Conservation (phyloP, 2,888 invertebrate genomes). For the Pterobdella sp. region DNA sequence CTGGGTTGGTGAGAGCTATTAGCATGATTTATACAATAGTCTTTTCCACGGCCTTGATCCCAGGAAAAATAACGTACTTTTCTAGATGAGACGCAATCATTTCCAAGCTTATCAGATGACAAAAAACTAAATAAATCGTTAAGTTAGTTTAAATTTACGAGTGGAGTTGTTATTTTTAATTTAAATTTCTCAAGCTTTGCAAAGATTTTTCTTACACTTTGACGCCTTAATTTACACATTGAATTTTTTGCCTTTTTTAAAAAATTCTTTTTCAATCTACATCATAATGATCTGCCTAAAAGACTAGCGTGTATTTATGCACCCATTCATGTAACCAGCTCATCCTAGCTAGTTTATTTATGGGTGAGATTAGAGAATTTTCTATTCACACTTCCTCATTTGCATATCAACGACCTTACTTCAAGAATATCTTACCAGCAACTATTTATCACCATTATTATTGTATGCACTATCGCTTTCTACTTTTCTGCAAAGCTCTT, state of each 20-base stretch:
- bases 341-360: neutral
- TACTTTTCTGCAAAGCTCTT: neutral
- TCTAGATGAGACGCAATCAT: too few species aligned
- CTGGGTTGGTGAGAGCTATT: neutral
- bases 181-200: too few species aligned
- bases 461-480: neutral
- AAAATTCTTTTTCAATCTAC: too few species aligned
- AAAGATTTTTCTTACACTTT: too few species aligned
- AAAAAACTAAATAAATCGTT: too few species aligned
- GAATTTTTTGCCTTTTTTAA: too few species aligned
- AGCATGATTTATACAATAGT: neutral
- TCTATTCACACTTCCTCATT: neutral
- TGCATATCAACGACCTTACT: conserved; percentile 13
- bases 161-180: too few species aligned
- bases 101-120: too few species aligned
- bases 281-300: neutral
- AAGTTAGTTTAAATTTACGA: too few species aligned
- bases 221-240: too few species aligned
- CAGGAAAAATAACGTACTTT: too few species aligned
- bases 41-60: too few species aligned
- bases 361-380: neutral
- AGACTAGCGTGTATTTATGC: neutral
- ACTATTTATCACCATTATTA: conserved; percentile 9
- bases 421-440: neutral
- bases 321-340: conserved; percentile 9